phyloP scores from a whole-genome alignment of 2,888 invertebrate species.

The Noctua janthina region DNA sequence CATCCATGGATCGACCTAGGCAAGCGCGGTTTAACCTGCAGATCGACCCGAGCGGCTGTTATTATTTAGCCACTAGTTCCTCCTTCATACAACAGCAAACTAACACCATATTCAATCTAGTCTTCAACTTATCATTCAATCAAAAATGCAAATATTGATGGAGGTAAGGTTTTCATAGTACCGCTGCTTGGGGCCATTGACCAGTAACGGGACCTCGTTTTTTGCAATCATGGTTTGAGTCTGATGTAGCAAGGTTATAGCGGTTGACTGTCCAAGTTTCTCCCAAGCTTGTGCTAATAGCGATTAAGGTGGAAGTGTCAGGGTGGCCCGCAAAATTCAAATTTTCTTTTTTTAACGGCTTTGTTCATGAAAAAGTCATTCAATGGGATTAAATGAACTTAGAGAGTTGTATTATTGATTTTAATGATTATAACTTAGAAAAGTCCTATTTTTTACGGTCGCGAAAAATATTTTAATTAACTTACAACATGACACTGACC shows the following conservation, averaged over 20 bases:
- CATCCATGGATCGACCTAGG: too few relatives aligned
- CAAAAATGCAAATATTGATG: conserved; percentile 28
- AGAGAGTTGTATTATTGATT: too few relatives aligned
- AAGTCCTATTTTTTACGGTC: too few relatives aligned
- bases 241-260: conserved; percentile 19
- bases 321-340: neutral
- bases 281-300: neutral
- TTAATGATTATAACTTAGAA: too few relatives aligned
- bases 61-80: neutral
- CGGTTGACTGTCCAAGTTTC: neutral
- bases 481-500: too few relatives aligned
- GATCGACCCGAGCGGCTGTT: too few relatives aligned
- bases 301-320: too few relatives aligned
- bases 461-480: too few relatives aligned
- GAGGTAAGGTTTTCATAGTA: conserved; percentile 15
- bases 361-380: too few relatives aligned
- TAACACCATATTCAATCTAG: neutral
- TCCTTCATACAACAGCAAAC: neutral
- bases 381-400: too few relatives aligned
- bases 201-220: conserved; percentile 29
- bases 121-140: neutral
- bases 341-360: too few relatives aligned
- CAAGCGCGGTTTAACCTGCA: too few relatives aligned
- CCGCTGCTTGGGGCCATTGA: conserved; percentile 26
- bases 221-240: conserved; percentile 18